Conservation (phyloP, 53 echinoderm and acorn worm species). For the Henricia sp. region DNA sequence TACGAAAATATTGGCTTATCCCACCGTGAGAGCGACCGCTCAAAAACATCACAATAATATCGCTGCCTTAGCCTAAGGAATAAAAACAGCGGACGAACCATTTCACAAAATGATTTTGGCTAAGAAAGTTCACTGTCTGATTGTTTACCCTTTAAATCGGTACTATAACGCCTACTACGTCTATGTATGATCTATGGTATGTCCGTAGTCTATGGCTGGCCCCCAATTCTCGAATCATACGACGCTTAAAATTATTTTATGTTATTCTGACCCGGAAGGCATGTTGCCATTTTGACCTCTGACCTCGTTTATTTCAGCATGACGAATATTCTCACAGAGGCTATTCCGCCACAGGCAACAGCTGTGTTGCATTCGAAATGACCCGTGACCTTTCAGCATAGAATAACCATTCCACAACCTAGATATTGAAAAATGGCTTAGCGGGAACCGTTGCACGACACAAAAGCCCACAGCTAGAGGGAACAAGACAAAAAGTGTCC, state of each 20-base stretch:
- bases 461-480: constrained; percentile 45
- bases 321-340: not conserved
- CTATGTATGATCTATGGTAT: too few species aligned
- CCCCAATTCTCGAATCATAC: not conserved
- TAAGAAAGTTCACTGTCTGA: too few species aligned
- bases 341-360: constrained; percentile 46
- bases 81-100: too few species aligned
- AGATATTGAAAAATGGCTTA: constrained; percentile 36
- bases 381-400: constrained; percentile 41
- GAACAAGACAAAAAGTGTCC: constrained; percentile 52
- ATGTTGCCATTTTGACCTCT: constrained; percentile 25
- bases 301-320: constrained; percentile 14
- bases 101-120: too few species aligned
- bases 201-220: not conserved
- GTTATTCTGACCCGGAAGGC: constrained; percentile 49
- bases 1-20: too few species aligned
- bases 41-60: too few species aligned
- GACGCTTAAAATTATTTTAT: constrained; percentile 11
- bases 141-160: too few species aligned
- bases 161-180: too few species aligned
- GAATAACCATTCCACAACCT: constrained; percentile 39
- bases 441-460: constrained; percentile 33
- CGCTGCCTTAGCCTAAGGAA: too few species aligned
- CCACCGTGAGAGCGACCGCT: too few species aligned
- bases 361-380: constrained; percentile 25